Evolutionary conservation across 1,140 invertebrate species (phyloP), one percentile per base, ranked within the genome.

Genomic region (Harpegnathos saltator): DNA sequence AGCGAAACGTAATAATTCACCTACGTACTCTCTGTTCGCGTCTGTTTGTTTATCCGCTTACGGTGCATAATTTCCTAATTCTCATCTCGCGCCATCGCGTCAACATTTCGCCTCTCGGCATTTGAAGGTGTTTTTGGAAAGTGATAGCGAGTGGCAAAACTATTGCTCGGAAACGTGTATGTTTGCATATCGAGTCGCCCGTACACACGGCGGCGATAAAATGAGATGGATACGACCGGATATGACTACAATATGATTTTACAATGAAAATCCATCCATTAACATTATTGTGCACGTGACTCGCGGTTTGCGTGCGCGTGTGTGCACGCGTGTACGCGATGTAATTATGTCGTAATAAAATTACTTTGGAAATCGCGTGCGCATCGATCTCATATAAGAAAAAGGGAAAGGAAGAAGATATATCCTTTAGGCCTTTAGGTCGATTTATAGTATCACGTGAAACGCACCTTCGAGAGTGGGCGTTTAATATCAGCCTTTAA

Each of bases 41-140:
- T 77, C 26, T 66, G 61, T 77, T 66, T 66, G 61, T 22, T 56
- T 54, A 77, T 77, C 44, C 61, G 74, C 61, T 77, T 77, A 77
- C 48, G 29, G 19, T 38, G 61, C 54, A 77, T 77, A 66, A 66
- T 77, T 77, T 77, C 62, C 66, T 56, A 77, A 77, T 24, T n/a
- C 24, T 11, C 15, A n/a, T 9, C 19, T 65, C n/a, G 62, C n/a
- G 33, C 61, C 61, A 15, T 54, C 59, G 19, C 38, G 62, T 50
- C 72, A 7, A 9, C 17, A 52, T 3, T 24, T 9, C 11, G 4
- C 11, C 38, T 44, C 38, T 61, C 1, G 24, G n/a, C 24, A 9
- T 65, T 65, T 38, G 11, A 66, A 77, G 62, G 29, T 63, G 22
- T 77, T 66, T 56, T 54, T 38, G 11, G 12, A 66, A 77, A 33